A percentile compares a stretch with the other conserved stretches of the same genome.
Evolutionary conservation across 2,888 invertebrate genomes (phyloP).

Genomic region (Anoplius nigerrimus): DNA sequence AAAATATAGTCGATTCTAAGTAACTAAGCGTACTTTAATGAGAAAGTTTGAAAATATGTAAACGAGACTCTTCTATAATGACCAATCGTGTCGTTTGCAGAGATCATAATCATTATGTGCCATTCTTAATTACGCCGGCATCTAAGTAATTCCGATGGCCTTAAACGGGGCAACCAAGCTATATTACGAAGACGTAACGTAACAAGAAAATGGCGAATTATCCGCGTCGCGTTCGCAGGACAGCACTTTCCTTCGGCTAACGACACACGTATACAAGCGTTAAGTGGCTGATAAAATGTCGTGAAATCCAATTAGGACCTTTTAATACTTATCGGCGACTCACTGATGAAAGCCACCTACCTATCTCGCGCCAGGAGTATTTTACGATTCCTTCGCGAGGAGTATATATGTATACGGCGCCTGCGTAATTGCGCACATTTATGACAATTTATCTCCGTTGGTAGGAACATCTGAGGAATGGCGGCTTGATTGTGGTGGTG

Average conservation of each 20-base stretch:
- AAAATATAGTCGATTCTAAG: too few species aligned
- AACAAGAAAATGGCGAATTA: slow-evolving; percentile 42
- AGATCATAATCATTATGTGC: slow-evolving; percentile 23
- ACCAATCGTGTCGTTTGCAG: slow-evolving; percentile 33
- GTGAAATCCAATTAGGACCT: slow-evolving; percentile 64
- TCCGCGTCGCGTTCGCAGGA: slow-evolving; percentile 21
- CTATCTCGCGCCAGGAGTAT: slow-evolving; percentile 33
- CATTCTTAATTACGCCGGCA: slow-evolving; percentile 51
- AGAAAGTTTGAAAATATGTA: too few species aligned
- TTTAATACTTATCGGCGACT: slow-evolving; percentile 59
- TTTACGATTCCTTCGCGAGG: slow-evolving; percentile 41
- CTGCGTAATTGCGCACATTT: slow-evolving; percentile 48
- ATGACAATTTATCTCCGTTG: slow-evolving; percentile 50
- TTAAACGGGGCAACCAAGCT: slow-evolving; percentile 38
- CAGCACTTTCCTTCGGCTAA: slow-evolving; percentile 3
- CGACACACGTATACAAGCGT: slow-evolving; percentile 40
- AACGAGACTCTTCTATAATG: slow-evolving; percentile 9
- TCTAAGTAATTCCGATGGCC: slow-evolving; percentile 60
- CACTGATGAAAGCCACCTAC: slow-evolving; percentile 30
- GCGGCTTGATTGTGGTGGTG: slow-evolving; percentile 30
- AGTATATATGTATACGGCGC: slow-evolving; percentile 3
- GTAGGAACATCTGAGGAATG: slow-evolving; percentile 36
- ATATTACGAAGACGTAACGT: slow-evolving; percentile 27
- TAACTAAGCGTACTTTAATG: too few species aligned
- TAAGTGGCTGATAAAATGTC: slow-evolving; percentile 63